Evolutionary conservation across 2,797 vertebrate species (phyloP), one percentile per base, ranked within the genome.

Genomic region (Eulemur albifrons): DNA sequence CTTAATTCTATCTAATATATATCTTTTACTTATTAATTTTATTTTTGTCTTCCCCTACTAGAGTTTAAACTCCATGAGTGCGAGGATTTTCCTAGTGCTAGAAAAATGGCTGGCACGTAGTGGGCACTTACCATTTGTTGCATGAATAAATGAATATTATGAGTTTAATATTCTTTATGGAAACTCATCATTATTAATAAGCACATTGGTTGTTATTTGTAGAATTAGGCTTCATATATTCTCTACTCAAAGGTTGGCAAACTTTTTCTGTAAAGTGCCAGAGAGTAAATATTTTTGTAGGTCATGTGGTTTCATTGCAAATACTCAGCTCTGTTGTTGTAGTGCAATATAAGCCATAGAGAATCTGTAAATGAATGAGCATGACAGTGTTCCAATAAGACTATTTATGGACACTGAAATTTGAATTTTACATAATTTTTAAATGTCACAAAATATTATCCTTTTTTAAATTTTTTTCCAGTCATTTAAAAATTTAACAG

Each of bases 151-250:
- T 50, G 52, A 84, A 88, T 80, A 54, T 61, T 65, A 48, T n/a
- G 43, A 87, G 52, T 75, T 85, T 84, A 52, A 18, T 77, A 61
- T 77, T 90, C 69, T 83, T 79, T 88, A 79, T 75, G 75, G 72
- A 79, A 96, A 85, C 72, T 59, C n/a, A 77, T 90, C 63, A 73
- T 91, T 81, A 93, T 75, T 96, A 90, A 77, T 95, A 90, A 93
- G 73, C 54, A 76, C 72, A 50, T 79, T 80, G 59, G 32, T 45
- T 91, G 17, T 27, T 87, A 57, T 89, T 77, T 85, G 54, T 80
- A 89, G 43, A 89, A 89, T 87, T 87, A 93, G 32, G 27, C 30
- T 84, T 86, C 43, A 65, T 82, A 27, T 84, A 84, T 67, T 89
- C 43, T 92, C 8, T 69, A 15, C 48, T 72, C 21, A 57, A 81